Conservation (phyloP, 2,888 invertebrate genomes). For the Thelaira solivaga region DNA sequence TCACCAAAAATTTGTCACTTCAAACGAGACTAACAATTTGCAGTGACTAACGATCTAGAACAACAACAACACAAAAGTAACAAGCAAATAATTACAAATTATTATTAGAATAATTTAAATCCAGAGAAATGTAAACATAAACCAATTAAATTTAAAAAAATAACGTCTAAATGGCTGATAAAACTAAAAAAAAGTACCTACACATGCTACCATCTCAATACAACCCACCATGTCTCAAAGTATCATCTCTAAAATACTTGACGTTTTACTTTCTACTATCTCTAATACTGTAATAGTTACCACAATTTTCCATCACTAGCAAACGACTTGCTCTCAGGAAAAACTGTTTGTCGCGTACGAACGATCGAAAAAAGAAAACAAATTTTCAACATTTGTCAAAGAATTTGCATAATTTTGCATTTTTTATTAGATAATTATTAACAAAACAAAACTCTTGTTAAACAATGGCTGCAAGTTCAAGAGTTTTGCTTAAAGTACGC, state of each 20-base stretch:
- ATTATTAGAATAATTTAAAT: no score
- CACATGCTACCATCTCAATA: no score
- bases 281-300: conserved; percentile 16
- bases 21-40: no score
- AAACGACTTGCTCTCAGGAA: conserved; percentile 17
- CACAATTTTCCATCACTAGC: conserved; percentile 1
- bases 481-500: conserved; percentile 80
- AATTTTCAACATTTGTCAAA: conserved; percentile 50
- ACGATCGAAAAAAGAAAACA: conserved; percentile 64
- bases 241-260: not conserved
- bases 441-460: conserved; percentile 56
- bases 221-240: no score
- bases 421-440: conserved; percentile 31
- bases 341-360: conserved; percentile 49
- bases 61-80: no score
- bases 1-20: no score
- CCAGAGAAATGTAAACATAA: no score
- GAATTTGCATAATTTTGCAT: conserved; percentile 53
- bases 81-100: no score
- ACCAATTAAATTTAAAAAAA: no score
- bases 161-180: no score
- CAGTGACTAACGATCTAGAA: no score
- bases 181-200: no score
- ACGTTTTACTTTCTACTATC: not conserved
- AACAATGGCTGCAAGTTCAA: conserved; percentile 80